Base-by-base conservation (phyloP, 2,113 vertebrate species). In the Morone saxatilis region DNA sequence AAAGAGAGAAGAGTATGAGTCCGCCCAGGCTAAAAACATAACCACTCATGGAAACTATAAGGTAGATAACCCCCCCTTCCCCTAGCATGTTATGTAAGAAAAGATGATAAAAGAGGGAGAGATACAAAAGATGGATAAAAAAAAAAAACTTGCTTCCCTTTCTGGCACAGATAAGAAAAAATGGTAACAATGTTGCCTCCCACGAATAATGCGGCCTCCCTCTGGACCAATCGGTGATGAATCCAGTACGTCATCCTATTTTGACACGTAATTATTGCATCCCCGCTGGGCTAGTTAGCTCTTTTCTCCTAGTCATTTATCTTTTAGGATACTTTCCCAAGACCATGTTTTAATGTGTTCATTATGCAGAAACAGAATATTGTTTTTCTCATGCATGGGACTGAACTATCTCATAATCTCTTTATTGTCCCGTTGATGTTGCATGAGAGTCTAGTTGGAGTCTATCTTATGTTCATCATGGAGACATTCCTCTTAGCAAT, bases 71-170 rank as follows among this genome's bases (percentile, higher is more conserved):
- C 67, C 71, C 53, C 80, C 14, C 50, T 36, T 48, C 59, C 62
- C 53, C 8, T 50, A 31, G 31, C 31, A 31, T 22, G 41, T 92
- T 90, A 89, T 51, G 60, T 86, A 89, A 89, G 75, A 73, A 54
- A 43, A 38, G 22, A 19, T 74, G 68, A 66, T 54, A 79, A 75
- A 62, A 74, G 59, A 68, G 73, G 69, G 45, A 57, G 53, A n/a
- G 59, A 41, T 19, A 25, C 6, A 20, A 73, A 38, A 62, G 71
- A 67, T 51, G 71, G 41, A 56, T 31, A 67, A 17, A 43, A 38
- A 62, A 61, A 77, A 53, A 76, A 87, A 81, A 1, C 38, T 67
- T 68, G 13, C 3, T 40, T 84, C 7, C 19, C 5, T 47, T 75
- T 68, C 45, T 16, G 5, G 60, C 65, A 78, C 17, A 59, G 70